Percentiles rank a stretch among this genome's conserved stretches.
Evolutionary conservation across 2,797 vertebrate genomes (phyloP).

Genomic region (Hipposideros larvatus): DNA sequence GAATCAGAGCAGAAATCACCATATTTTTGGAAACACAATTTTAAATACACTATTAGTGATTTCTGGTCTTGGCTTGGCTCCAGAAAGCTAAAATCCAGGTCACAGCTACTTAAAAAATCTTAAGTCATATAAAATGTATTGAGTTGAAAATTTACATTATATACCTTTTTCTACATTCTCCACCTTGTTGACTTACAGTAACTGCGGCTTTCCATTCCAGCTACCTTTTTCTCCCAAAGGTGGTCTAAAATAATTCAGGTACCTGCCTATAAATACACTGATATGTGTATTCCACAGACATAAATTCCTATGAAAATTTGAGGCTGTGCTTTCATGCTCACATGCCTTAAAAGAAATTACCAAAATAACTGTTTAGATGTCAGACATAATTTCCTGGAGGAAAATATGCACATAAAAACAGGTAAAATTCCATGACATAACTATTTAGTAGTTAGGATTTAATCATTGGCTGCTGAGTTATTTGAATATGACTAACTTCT

Average conservation of each 20-base stretch:
- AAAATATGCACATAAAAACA: neutral
- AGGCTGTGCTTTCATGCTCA: conserved; percentile 23
- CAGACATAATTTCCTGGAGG: conserved; percentile 16
- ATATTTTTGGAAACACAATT: conserved; percentile 36
- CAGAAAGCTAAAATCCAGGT: conserved; percentile 51
- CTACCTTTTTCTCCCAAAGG: neutral
- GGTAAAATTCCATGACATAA: conserved; percentile 46
- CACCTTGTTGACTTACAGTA: neutral
- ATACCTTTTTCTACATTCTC: neutral
- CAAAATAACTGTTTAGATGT: neutral
- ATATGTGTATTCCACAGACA: neutral
- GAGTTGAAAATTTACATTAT: neutral
- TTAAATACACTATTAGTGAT: conserved; percentile 53
- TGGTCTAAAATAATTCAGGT: conserved; percentile 45
- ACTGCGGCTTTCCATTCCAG: neutral
- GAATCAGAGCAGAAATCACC: neutral
- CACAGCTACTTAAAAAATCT: conserved; percentile 12
- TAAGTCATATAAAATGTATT: conserved; percentile 25
- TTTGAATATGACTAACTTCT: neutral
- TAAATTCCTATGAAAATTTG: neutral
- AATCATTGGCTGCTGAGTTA: neutral
- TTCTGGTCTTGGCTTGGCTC: neutral
- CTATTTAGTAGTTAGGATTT: neutral
- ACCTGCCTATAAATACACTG: neutral
- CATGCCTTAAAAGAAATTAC: conserved; percentile 58